Base-by-base conservation (phyloP, 2,113 vertebrate genomes). In the Ictidomys tridecemlineatus region DNA sequence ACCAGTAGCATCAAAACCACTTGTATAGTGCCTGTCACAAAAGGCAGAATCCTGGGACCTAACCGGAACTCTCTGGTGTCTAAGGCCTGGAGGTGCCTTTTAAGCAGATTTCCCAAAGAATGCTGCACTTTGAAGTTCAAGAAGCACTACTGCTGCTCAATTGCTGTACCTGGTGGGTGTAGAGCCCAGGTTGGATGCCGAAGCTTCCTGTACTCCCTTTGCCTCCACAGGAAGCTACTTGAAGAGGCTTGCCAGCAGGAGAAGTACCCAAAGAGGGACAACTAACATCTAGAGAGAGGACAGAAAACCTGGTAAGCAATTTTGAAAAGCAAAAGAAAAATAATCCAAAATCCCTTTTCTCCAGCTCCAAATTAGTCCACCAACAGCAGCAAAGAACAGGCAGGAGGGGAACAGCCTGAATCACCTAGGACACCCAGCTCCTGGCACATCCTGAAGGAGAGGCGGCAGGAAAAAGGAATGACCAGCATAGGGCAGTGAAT, bases 131-230 rank as follows among this genome's bases (percentile, higher is more conserved):
- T 45, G 26, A 78, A 72, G 70, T 56, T 56, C 42, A 20, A 58
- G n/a, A 58, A 18, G 14, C 72, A 39, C 67, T 8, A 39, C 67
- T 6, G 17, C 53, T 4, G 0, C 17, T 51, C 4, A 28, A 51
- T 28, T 24, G 80, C 85, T 17, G 0, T 13, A 10, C 17, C 8
- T 14, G 14, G 0, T 6, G 1, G 11, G 22, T 14, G 28, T 10
- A 72, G 61, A 85, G 32, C 37, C n/a, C 34, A 34, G 79, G 28
- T 26, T 53, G 34, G 58, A 18, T 12, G 32, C 5, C 9, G 28
- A 42, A 3, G 3, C 34, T 39, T 13, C 39, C 85, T 65, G 39
- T 0, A 0, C 28, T 45, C 32, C 67, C 26, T 87, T 30, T 45
- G 28, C n/a, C n/a, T 76, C 5, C 0, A 53, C 0, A 37, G 83